Base-by-base conservation (phyloP, 2,888 invertebrate species). In the Sarcophaga subvicina region DNA sequence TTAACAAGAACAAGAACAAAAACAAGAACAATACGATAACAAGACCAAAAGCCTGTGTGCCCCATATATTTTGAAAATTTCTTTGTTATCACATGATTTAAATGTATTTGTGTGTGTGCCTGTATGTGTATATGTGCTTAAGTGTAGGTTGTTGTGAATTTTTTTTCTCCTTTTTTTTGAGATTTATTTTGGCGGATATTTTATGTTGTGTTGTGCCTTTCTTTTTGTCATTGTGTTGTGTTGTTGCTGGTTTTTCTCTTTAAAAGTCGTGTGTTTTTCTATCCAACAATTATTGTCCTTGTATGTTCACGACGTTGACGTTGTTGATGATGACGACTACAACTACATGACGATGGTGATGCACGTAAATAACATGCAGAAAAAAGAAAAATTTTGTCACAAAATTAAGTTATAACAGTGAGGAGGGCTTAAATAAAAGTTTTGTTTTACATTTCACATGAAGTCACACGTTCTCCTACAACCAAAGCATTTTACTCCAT, bases 231-330 rank as follows among this genome's bases (percentile, higher is more conserved):
- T 20, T 59, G 37, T 62, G 2, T 54, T 11, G 17, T 6, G 27
- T 0, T n/a, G 60, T 17, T 47, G 17, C 17, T 81, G 60, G 2
- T 10, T 62, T 11, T 17, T 54, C 25, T 62, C n/a, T 63, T 11
- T 75, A 47, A 12, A 67, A n/a, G 47, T 17, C 54, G 63, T 11
- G 37, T 72, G 22, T 37, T 37, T 72, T 72, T 83, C 37, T 47
- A 78, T 83, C 77, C 71, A 63, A 83, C 83, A 83, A 69, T 79
- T 83, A 79, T 83, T 79, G 73, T 73, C 78, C 66, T 79, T 69
- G 77, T 72, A 72, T 72, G 73, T 62, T 83, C 72, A 72, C 10
- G 67, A 73, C 63, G 67, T 69, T 73, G 63, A 73, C 37, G 37
- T 37, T 37, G 37, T 10, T 37, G 37, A 37, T 8, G 37, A 37